Evolutionary conservation across 2,888 invertebrate species (phyloP), one percentile per base, ranked within the genome.

Genomic region (Drymonia ruficornis): DNA sequence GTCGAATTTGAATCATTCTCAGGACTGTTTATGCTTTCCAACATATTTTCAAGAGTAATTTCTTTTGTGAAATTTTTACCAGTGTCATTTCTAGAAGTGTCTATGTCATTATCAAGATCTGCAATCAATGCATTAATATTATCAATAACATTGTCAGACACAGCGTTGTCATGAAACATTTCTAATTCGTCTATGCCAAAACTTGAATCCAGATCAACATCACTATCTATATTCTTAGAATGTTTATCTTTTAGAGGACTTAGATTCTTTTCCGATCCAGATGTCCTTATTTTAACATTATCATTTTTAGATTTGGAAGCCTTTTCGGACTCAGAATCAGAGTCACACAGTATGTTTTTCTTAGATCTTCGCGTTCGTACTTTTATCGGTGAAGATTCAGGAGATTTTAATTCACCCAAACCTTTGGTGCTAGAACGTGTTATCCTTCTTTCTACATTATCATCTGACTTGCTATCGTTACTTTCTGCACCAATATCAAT

Each of bases 71-170:
- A 84, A 52, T 80, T 71, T 56, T 74, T 76, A 50, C 65, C 67
- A 7, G 61, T 49, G 52, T 76, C 74, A 50, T 56, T 70, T 74
- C 82, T 86, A 40, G 79, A 58, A 12, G 72, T 57, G 61, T 81
- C 78, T 29, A 87, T 64, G 51, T 89, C 87, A 53, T 84, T 74
- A 61, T 90, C 87, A 42, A 90, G 74, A 63, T 85, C 82, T 29
- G 86, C 91, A 63, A 91, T 90, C 16, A 88, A 72, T 29, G 81
- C 84, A 69, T 84, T 87, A 19, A 90, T 89, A 63, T 89, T 88
- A 52, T 83, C 84, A 53, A 87, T 79, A n/a, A 81, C 83, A 36
- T 82, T 76, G 60, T 88, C 86, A 8, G 83, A 72, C 7, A 65
- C 74, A 52, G 85, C 71, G 64, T 81, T 88, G 61, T 89, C 90